phyloP scores from a whole-genome alignment of 2,113 vertebrate genomes.

The Taurulus bubalis region DNA sequence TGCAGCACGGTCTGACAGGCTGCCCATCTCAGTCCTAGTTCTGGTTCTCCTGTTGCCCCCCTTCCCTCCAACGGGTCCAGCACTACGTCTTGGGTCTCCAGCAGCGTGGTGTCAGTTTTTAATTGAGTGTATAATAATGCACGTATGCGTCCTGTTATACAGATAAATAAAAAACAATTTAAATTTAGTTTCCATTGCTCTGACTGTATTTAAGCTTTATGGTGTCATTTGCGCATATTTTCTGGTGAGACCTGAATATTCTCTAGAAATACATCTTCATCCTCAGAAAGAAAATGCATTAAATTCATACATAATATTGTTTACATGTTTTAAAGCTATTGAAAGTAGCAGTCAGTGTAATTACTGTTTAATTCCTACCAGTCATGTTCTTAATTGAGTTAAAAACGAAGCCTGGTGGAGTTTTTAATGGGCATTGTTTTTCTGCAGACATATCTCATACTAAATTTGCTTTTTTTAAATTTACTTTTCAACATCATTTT shows the following conservation, averaged over 20 bases:
- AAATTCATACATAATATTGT: slow-evolving; percentile 13
- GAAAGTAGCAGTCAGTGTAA: slow-evolving; percentile 20
- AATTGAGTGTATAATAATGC: too few relatives aligned
- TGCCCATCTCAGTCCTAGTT: too few relatives aligned
- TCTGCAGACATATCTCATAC: slow-evolving; percentile 20
- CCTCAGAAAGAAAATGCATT: not conserved
- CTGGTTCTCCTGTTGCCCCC: too few relatives aligned
- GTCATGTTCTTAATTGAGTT: slow-evolving; percentile 29
- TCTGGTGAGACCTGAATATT: not conserved
- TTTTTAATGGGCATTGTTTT: slow-evolving; percentile 53
- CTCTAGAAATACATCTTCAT: not conserved
- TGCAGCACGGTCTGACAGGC: too few relatives aligned
- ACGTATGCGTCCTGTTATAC: too few relatives aligned
- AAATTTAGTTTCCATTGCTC: not conserved
- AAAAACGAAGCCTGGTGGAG: slow-evolving; percentile 18
- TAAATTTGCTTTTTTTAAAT: slow-evolving; percentile 35
- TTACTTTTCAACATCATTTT: slow-evolving; percentile 36
- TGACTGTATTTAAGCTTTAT: slow-evolving; percentile 8
- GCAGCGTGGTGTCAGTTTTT: too few relatives aligned
- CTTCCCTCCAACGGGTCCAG: too few relatives aligned
- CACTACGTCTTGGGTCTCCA: too few relatives aligned
- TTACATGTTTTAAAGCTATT: slow-evolving; percentile 29
- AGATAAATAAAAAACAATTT: too few relatives aligned
- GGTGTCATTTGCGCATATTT: not conserved
- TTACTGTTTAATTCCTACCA: slow-evolving; percentile 35